Conservation (phyloP, 2,888 invertebrate genomes). For the Petrolisthes manimaculis region DNA sequence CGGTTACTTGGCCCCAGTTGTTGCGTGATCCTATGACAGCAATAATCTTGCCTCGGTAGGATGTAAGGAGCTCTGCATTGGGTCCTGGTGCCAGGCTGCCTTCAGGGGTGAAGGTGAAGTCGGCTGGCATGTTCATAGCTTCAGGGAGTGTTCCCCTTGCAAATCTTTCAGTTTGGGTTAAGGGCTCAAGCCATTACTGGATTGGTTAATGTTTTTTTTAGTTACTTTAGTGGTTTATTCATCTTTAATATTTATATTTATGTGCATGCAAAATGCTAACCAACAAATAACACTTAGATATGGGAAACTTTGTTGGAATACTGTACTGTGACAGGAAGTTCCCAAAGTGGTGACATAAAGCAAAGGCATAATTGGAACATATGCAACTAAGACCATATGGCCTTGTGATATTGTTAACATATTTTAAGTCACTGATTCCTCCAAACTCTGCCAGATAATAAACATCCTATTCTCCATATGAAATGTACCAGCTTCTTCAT, state of each 20-base stretch:
- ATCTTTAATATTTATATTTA: background rate
- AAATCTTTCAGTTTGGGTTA: constrained; percentile 74
- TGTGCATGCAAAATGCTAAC: background rate
- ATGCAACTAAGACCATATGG: too few species aligned
- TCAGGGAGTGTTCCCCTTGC: constrained; percentile 83
- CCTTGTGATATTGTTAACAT: too few species aligned
- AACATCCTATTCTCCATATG: too few species aligned
- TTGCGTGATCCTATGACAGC: constrained; percentile 78
- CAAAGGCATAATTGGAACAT: too few species aligned
- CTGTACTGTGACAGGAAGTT: too few species aligned
- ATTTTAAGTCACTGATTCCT: too few species aligned
- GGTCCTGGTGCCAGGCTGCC: constrained; percentile 78
- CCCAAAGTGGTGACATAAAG: too few species aligned
- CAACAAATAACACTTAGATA: background rate
- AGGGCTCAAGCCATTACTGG: constrained; percentile 9
- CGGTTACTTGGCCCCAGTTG: constrained; percentile 39
- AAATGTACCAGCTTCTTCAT: too few species aligned
- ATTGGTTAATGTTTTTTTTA: background rate
- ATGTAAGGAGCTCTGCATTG: constrained; percentile 72
- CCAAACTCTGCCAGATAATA: too few species aligned
- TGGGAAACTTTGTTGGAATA: background rate
- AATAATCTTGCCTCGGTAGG: constrained; percentile 77
- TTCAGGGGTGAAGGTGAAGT: constrained; percentile 80
- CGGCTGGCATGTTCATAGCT: constrained; percentile 90
- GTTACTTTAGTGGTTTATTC: background rate